phyloP scores from a whole-genome alignment of 2,888 invertebrate genomes.

The Ophion ellenae region DNA sequence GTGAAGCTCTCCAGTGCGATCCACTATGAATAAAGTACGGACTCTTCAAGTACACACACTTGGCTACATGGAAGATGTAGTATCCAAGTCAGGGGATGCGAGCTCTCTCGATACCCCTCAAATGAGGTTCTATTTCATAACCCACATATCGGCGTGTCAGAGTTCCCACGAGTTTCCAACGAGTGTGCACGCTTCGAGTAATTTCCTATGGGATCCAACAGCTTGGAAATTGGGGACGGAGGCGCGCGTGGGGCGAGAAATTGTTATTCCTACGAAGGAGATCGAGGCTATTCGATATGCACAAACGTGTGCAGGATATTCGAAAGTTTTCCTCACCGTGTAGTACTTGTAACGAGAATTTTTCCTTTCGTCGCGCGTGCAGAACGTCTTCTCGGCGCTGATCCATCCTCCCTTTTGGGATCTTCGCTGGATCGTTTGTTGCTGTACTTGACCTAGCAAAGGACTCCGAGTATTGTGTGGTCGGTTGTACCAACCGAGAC shows the following conservation, averaged over 20 bases:
- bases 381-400: too few relatives aligned
- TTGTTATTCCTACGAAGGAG: too few relatives aligned
- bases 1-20: not conserved
- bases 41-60: not conserved
- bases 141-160: not conserved
- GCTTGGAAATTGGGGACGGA: not conserved
- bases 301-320: not conserved
- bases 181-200: not conserved
- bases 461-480: not conserved
- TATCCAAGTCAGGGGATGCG: not conserved
- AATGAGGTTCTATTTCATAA: not conserved
- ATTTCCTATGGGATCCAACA: conserved; percentile 35
- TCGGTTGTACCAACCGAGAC: conserved; percentile 5
- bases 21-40: conserved; percentile 31
- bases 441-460: conserved; percentile 14
- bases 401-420: not conserved
- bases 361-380: not conserved
- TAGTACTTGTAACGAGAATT: not conserved
- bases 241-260: conserved; percentile 3
- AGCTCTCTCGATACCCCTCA: not conserved
- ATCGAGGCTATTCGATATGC: too few relatives aligned
- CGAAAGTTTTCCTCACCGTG: not conserved
- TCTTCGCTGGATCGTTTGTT: too few relatives aligned
- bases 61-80: not conserved
- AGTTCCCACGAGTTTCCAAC: not conserved